These are phyloP conservation scores for Zaprionus gabonicus DNA, from an alignment of 1,140 invertebrate genomes.

Conservation along the genomic window DNA sequence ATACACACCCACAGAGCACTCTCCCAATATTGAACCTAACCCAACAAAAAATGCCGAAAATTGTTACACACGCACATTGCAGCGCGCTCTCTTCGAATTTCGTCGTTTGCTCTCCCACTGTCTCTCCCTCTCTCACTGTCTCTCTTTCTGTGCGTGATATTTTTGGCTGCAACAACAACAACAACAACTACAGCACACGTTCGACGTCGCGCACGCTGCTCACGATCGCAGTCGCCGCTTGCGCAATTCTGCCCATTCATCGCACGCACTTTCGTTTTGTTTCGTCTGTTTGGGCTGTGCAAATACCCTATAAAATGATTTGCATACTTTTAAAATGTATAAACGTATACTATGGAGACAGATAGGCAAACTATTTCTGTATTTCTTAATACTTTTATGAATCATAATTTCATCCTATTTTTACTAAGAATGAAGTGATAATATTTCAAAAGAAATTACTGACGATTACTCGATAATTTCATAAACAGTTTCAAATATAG, in stretches of 20 bases:
- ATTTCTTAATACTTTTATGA: too few species aligned
- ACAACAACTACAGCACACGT: conserved; percentile 35
- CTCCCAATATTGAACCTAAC: conserved; percentile 72
- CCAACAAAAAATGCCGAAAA: conserved; percentile 77
- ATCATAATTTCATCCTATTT: too few species aligned
- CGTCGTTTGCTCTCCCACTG: not conserved
- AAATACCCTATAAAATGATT: conserved; percentile 7
- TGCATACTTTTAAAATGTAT: not conserved
- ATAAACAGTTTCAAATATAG: too few species aligned
- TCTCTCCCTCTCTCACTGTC: not conserved
- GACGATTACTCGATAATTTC: too few species aligned
- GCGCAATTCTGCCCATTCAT: conserved; percentile 77
- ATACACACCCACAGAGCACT: conserved; percentile 23
- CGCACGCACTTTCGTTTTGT: conserved; percentile 74
- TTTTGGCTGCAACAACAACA: conserved; percentile 62
- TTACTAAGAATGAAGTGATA: too few species aligned
- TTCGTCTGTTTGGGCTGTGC: conserved; percentile 19
- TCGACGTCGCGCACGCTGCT: conserved; percentile 34
- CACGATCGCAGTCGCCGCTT: conserved; percentile 62
- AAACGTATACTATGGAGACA: not conserved
- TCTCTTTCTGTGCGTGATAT: conserved; percentile 48
- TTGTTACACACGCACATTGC: conserved; percentile 46
- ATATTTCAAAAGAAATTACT: too few species aligned
- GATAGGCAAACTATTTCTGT: not conserved
- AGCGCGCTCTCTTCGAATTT: conserved; percentile 24